A percentile compares a stretch with the other conserved stretches of the same genome.
phyloP scores from a whole-genome alignment of 2,888 invertebrate genomes.

The Drosophila barbarae region DNA sequence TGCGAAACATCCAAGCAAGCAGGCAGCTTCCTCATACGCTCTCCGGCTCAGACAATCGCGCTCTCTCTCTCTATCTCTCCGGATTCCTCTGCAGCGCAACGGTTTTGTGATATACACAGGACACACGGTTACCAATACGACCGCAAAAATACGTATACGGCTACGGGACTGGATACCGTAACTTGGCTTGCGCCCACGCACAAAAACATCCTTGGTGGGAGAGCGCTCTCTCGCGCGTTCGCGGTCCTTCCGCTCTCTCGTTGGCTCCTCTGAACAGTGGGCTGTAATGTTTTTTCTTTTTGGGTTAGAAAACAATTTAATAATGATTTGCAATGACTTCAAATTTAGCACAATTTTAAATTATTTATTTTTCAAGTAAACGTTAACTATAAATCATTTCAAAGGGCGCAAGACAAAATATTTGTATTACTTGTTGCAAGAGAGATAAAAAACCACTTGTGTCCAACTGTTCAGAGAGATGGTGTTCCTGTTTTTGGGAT shows the following conservation, averaged over 20 bases:
- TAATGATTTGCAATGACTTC: not conserved
- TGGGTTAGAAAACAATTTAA: not conserved
- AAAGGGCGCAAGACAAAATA: not conserved
- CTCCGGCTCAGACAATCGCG: conserved; percentile 14
- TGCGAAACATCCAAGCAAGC: conserved; percentile 24
- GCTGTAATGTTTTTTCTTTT: not conserved
- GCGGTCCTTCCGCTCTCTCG: conserved; percentile 5
- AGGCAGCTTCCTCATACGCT: conserved; percentile 34
- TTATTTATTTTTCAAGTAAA: too few species aligned
- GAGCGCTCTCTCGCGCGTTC: conserved; percentile 21
- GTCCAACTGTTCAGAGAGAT: conserved; percentile 12
- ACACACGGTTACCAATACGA: conserved; percentile 31
- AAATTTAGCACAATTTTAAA: not conserved
- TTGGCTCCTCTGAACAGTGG: conserved; percentile 28
- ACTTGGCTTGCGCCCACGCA: conserved; percentile 62
- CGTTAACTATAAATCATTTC: too few species aligned
- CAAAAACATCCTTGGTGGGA: conserved; percentile 13
- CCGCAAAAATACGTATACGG: conserved; percentile 11
- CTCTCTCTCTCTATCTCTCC: conserved; percentile 12
- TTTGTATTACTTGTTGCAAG: not conserved
- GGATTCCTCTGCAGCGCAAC: conserved; percentile 59
- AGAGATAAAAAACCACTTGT: not conserved
- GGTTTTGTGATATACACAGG: conserved; percentile 69
- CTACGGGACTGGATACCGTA: conserved; percentile 30
- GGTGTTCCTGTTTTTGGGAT: conserved; percentile 18